Conservation (phyloP, 2,888 invertebrate genomes). For the Thera obeliscata region DNA sequence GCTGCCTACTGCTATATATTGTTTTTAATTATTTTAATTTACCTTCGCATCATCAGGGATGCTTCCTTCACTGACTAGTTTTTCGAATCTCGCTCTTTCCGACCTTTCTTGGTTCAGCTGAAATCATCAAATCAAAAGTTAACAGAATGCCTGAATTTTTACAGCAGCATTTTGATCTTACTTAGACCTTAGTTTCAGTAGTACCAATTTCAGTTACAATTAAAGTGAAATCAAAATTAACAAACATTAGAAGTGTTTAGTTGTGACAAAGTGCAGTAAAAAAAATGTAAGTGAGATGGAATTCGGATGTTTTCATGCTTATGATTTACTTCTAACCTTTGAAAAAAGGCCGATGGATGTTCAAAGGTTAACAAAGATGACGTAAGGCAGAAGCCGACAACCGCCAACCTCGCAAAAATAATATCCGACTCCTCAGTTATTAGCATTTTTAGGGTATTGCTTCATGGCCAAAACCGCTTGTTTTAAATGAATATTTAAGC, state of each 20-base stretch:
- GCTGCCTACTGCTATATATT: too few relatives aligned
- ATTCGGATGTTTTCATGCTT: conserved; percentile 13
- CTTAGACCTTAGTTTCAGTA: too few relatives aligned
- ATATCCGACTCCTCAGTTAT: conserved; percentile 20
- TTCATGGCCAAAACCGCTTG: conserved; percentile 15
- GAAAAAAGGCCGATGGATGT: neutral
- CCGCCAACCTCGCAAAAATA: conserved; percentile 17
- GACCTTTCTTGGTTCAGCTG: conserved; percentile 90
- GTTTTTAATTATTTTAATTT: neutral
- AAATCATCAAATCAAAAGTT: conserved; percentile 33
- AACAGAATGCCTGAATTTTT: too few relatives aligned
- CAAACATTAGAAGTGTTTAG: neutral
- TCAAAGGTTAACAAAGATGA: conserved; percentile 5
- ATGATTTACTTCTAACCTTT: neutral
- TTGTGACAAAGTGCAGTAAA: neutral
- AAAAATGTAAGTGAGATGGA: neutral
- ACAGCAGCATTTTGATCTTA: too few relatives aligned
- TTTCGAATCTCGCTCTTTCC: conserved; percentile 92
- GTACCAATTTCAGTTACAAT: too few relatives aligned
- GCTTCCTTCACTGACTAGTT: conserved; percentile 94
- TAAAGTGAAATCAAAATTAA: neutral
- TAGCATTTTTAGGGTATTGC: conserved; percentile 9
- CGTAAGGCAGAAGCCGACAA: conserved; percentile 14
- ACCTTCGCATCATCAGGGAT: conserved; percentile 97
- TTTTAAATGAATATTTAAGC: conserved; percentile 16